Evolutionary conservation across 2,888 invertebrate species (phyloP).

Genomic region (Panzeria rudis): DNA sequence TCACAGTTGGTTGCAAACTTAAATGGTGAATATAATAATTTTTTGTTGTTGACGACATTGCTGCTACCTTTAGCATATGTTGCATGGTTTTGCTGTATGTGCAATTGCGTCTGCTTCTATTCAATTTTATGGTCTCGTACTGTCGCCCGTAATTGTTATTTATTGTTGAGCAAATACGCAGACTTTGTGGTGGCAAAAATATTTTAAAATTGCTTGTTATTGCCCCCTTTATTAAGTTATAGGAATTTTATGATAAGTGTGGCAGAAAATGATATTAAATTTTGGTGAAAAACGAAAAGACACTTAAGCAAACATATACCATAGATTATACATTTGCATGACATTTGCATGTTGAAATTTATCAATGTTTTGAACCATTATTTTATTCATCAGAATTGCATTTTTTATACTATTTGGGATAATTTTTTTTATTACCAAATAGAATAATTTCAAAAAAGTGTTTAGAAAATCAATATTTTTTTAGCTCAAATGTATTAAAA

Average conservation of each 20-base stretch:
- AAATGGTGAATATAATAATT: not conserved
- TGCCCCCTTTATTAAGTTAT: not conserved
- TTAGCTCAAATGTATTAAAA: too few relatives aligned
- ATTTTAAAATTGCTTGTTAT: constrained; percentile 29
- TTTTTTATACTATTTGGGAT: too few relatives aligned
- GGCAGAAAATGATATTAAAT: constrained; percentile 6
- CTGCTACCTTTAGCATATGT: not conserved
- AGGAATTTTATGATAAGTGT: constrained; percentile 5
- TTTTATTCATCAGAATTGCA: too few relatives aligned
- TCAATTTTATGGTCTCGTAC: constrained; percentile 58
- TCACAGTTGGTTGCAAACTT: constrained; percentile 10
- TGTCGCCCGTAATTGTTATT: constrained; percentile 69
- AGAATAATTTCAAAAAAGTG: too few relatives aligned
- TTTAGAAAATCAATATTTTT: too few relatives aligned
- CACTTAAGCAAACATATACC: not conserved
- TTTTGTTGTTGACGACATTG: not conserved
- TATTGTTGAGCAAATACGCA: constrained; percentile 52
- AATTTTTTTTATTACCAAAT: too few relatives aligned
- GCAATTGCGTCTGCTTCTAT: constrained; percentile 12
- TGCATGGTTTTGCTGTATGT: not conserved
- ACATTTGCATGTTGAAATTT: too few relatives aligned
- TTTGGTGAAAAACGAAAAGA: not conserved
- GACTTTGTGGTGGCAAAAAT: constrained; percentile 18
- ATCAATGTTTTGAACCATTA: too few relatives aligned
- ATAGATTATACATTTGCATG: too few relatives aligned